Percentiles rank a stretch among this genome's conserved stretches.
These are phyloP conservation scores for Junonia oenone DNA, from an alignment of 2,888 invertebrate genomes.

Conservation along the genomic window DNA sequence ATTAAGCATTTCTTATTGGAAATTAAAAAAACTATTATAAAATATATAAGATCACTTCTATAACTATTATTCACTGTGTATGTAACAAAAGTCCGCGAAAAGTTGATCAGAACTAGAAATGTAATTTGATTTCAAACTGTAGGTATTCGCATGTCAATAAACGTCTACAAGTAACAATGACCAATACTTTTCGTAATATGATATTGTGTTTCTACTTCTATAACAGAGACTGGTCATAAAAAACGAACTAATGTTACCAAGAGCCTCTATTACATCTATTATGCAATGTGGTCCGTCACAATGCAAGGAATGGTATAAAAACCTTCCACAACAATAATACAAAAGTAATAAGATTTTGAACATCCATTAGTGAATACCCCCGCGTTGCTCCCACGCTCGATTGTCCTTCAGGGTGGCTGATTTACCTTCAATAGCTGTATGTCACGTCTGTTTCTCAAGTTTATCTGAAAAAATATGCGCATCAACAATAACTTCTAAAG, in stretches of 20 bases:
- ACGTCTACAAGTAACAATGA: background rate
- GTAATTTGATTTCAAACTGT: background rate
- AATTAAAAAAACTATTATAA: too few species aligned
- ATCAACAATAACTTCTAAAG: background rate
- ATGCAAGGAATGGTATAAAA: constrained; percentile 47
- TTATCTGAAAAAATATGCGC: background rate
- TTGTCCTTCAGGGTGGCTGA: constrained; percentile 51
- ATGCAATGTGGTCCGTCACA: constrained; percentile 50
- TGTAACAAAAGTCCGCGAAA: background rate
- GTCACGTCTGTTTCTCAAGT: constrained; percentile 7
- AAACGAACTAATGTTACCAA: constrained; percentile 39
- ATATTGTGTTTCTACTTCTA: constrained; percentile 22
- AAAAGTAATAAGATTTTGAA: constrained; percentile 65
- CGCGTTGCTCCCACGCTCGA: constrained; percentile 65
- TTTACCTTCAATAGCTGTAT: constrained; percentile 37
- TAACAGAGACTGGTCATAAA: constrained; percentile 40
- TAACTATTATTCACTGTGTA: too few species aligned
- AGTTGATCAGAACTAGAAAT: background rate
- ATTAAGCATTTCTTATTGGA: too few species aligned
- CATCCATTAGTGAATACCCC: constrained; percentile 65
- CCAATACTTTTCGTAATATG: constrained; percentile 21
- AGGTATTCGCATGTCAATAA: background rate
- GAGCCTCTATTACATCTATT: constrained; percentile 38
- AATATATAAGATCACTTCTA: too few species aligned
- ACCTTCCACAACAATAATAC: constrained; percentile 59